Conservation (phyloP, 2,888 invertebrate species). For the Tillus elongatus region DNA sequence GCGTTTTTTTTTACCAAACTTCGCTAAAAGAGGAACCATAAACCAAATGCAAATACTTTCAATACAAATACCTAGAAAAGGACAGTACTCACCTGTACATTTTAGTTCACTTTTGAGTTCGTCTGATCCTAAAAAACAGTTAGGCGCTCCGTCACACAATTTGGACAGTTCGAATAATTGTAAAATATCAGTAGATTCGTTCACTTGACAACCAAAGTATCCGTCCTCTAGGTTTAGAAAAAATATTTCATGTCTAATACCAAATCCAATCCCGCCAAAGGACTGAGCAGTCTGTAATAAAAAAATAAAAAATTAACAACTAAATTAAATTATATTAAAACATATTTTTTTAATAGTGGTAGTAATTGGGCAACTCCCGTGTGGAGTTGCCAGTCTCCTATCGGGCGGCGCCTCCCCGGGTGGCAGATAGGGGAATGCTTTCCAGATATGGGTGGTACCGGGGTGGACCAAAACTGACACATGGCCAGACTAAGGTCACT, state of each 20-base stretch:
- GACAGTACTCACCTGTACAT: constrained; percentile 89
- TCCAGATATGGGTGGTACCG: too few species aligned
- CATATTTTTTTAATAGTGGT: too few species aligned
- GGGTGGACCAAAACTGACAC: too few species aligned
- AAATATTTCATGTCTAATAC: constrained; percentile 87
- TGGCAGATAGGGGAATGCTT: too few species aligned
- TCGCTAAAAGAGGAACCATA: too few species aligned
- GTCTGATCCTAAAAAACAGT: constrained; percentile 88
- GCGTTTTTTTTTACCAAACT: too few species aligned
- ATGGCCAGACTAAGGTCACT: too few species aligned
- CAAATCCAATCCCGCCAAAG: constrained; percentile 70
- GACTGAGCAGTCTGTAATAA: constrained; percentile 64
- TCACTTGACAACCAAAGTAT: constrained; percentile 95
- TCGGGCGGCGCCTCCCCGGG: too few species aligned
- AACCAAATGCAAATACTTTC: too few species aligned
- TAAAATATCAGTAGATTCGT: constrained; percentile 89
- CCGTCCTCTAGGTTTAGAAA: constrained; percentile 95
- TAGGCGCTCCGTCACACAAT: constrained; percentile 82
- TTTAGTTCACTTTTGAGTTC: constrained; percentile 82
- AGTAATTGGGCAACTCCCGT: too few species aligned
- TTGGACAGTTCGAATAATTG: constrained; percentile 92
- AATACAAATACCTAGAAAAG: too few species aligned
- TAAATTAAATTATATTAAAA: background rate
- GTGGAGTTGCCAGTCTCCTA: too few species aligned
- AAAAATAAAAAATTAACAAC: constrained; percentile 23